Evolutionary conservation across 2,797 vertebrate genomes (phyloP), one percentile per base, ranked within the genome.

Genomic region (Anomalospiza imberbis): DNA sequence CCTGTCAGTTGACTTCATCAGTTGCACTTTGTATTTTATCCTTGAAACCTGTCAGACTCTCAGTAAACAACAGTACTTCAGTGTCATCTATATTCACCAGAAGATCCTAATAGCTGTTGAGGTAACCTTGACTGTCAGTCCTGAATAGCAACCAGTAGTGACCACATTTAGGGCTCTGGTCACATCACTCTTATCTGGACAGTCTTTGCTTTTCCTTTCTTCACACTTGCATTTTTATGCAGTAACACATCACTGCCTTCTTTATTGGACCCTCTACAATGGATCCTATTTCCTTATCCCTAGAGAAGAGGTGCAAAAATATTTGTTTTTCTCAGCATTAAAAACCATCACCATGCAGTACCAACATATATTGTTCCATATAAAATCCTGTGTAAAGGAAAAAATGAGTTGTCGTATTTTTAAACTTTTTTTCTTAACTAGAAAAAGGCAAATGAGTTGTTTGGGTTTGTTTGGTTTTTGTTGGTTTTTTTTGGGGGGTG

Each of bases 1-100:
- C 87, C 86, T 88, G 62, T 83, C 72, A 95, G 77, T 80, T 95
- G 87, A 80, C 68, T 97, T 95, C 58, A 88, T 91, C 92, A 93
- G 82, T 48, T 29, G 65, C 40, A 91, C 70, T 93, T 92, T 47
- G 61, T 85, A 68, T 80, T 71, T 93, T 90, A 89, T 85, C 89
- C 75, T 89, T 94, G 91, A 94, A 89, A 81, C 55, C 65, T 78
- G 58, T 78, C 94, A 93, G 76, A 60, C 34, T 77, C 47, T 67
- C 60, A 55, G 75, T 86, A 95, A 95, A 92, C 60, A 94, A 48
- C 78, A 70, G 77, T 91, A 66, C 62, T 89, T 89, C 40, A 84
- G 47, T 77, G 53, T 68, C 89, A 75, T 83, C 65, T 91, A 13
- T 84, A 84, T 88, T 91, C 62, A 81, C 76, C 57, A 73, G 58